Evolutionary conservation across 2,113 vertebrate genomes (phyloP), one percentile per base, ranked within the genome.

Genomic region (Calonectris borealis): DNA sequence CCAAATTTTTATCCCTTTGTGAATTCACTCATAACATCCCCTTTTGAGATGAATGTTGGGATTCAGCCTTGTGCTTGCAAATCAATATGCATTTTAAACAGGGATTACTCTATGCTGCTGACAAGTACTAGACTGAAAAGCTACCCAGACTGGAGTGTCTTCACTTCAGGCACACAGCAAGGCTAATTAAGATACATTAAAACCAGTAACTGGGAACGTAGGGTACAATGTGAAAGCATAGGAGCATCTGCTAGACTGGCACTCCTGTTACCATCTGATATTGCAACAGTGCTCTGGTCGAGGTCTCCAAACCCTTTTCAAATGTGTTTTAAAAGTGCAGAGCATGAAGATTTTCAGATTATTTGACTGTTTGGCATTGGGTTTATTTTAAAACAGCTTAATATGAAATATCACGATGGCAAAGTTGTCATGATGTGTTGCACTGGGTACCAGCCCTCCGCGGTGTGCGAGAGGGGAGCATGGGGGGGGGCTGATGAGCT

Each of bases 121-220:
- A 95, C 58, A 49, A 85, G 81, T 51, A 29, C 73, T 34, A 75
- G 81, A 70, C 87, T 95, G 78, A 94, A 90, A 94, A 93, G 61
- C 78, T 76, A 49, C 93, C 85, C 91, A 65, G 91, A 93, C 82
- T 93, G 94, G 93, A 89, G 89, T 36, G 61, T 62, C 86, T 97
- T 62, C 86, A 77, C 81, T 70, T 72, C 84, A 91, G 82, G 36
- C 87, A 87, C 46, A 83, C 49, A 87, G 24, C 44, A 14, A 87
- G 21, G 78, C 46, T 97, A 79, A 96, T 96, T 95, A 90, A 91
- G 84, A 76, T 6, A 54, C 40, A 69, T 90, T 87, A 79, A 91
- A 95, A 80, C 14, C 51, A 36, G 24, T 54, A 72, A 70, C 10
- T 9, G 32, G 49, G 46, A 93, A 48, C 10, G 0, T 2, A 8